Percentiles rank a stretch among this genome's conserved stretches.
These are phyloP conservation scores for Dipodomys spectabilis DNA, from an alignment of 2,113 vertebrate species.

Conservation along the genomic window DNA sequence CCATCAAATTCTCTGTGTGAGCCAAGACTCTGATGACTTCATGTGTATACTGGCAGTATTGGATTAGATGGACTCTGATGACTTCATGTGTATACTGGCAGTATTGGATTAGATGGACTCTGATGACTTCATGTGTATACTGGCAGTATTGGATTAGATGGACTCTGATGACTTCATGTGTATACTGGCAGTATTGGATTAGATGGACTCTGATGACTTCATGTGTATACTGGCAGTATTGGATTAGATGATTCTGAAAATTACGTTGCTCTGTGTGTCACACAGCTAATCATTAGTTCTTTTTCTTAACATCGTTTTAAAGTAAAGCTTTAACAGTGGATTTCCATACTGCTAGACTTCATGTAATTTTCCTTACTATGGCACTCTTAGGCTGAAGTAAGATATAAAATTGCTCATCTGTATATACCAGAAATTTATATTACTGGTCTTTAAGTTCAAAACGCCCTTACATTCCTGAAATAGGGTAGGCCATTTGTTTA, in stretches of 20 bases:
- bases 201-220: neutral
- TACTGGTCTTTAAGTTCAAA: slow-evolving; percentile 49
- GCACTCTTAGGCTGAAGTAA: neutral
- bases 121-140: no score
- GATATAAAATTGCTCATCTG: slow-evolving; percentile 14
- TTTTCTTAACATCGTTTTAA: neutral
- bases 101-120: neutral
- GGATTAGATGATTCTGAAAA: neutral
- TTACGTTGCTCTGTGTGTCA: slow-evolving; percentile 28
- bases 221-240: neutral
- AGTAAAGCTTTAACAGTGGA: slow-evolving; percentile 34
- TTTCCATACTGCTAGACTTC: neutral
- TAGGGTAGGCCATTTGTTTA: neutral
- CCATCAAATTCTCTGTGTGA: neutral
- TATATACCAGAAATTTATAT: slow-evolving; percentile 41
- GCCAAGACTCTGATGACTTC: neutral
- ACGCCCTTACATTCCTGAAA: slow-evolving; percentile 37
- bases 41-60: neutral
- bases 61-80: no score
- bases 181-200: no score
- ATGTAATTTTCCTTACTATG: slow-evolving; percentile 54
- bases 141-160: neutral
- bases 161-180: neutral
- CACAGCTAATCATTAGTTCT: slow-evolving; percentile 32
- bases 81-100: no score